Percentiles rank a stretch among this genome's conserved stretches.
These are phyloP conservation scores for Turritopsis dohrnii DNA, from an alignment of 30 jellyfish, hydroid and myxozoan genomes.

Conservation along the genomic window DNA sequence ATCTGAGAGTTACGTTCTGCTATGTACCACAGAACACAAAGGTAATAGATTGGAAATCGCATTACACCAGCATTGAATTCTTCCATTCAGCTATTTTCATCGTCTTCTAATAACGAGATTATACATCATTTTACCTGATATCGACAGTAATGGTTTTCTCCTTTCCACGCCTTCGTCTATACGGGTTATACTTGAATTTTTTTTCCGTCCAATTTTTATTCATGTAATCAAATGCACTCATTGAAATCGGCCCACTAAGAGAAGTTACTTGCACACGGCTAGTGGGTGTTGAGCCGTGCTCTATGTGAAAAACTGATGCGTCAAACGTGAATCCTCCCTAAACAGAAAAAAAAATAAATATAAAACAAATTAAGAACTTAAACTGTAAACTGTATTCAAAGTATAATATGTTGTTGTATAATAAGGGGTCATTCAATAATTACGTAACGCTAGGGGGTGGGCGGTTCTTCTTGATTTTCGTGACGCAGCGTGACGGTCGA, in stretches of 20 bases:
- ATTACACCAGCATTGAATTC: no score
- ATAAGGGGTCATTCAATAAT: background rate
- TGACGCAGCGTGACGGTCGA: no score
- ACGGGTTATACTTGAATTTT: background rate
- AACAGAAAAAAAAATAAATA: background rate
- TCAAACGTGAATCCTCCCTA: background rate
- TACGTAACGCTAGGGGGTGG: no score
- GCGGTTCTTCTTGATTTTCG: no score
- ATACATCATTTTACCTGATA: background rate
- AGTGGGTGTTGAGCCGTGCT: no score
- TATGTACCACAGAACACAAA: no score
- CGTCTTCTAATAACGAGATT: no score
- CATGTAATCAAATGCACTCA: background rate
- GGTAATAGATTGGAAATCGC: no score
- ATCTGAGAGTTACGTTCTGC: no score
- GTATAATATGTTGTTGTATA: background rate
- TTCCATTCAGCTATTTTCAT: no score
- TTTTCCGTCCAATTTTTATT: background rate
- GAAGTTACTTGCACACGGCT: no score
- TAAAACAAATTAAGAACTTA: background rate
- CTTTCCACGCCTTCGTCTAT: background rate
- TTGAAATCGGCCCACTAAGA: background rate
- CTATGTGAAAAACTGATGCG: background rate
- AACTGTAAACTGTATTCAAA: no score
- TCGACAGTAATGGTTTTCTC: background rate